Base-by-base conservation (phyloP, 2,888 invertebrate species). In the Clusia tigrina region DNA sequence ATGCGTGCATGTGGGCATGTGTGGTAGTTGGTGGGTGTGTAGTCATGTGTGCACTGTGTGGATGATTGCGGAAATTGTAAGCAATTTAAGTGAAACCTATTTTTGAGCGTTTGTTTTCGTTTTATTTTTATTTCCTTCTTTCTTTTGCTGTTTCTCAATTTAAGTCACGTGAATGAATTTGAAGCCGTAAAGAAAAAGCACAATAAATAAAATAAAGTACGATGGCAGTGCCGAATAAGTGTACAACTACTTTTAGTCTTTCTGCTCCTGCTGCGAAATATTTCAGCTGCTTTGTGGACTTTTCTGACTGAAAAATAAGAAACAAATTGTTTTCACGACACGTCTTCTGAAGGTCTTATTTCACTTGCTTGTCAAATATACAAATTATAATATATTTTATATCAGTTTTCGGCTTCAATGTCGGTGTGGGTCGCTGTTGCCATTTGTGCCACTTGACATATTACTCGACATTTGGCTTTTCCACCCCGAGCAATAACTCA, bases 401-500 rank as follows among this genome's bases (percentile, higher is more conserved):
- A n/a, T n/a, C n/a, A n/a, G n/a, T n/a, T n/a, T n/a, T n/a, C n/a
- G n/a, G 32, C 32, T 12, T 9, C 32, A 32, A 12, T 32, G 12
- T 9, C 6, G 32, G 12, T 32, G 42, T 17, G 42, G 42, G 15
- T 42, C 3, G 42, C n/a, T 42, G 42, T 3, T 10, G 42, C 3
- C n/a, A n/a, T 17, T 17, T 5, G 42, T 53, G 25, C 57, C 63
- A 70, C 68, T 67, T 68, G 71, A 68, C 65, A 69, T 64, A 63
- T 65, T 65, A 64, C 63, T 66, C 64, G 67, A 52, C 66, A 66
- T 69, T 67, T 69, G 67, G 67, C 66, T 70, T 64, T 58, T 58
- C 42, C 60, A 54, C 58, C 52, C 55, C 54, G 48, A 57, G 62
- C 54, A 54, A 54, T 63, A 58, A 63, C 46, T 54, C 59, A 63